A percentile compares a stretch with the other conserved stretches of the same genome.
These are phyloP conservation scores for Patagioenas fasciata DNA, from an alignment of 2,113 vertebrate species.

Conservation along the genomic window DNA sequence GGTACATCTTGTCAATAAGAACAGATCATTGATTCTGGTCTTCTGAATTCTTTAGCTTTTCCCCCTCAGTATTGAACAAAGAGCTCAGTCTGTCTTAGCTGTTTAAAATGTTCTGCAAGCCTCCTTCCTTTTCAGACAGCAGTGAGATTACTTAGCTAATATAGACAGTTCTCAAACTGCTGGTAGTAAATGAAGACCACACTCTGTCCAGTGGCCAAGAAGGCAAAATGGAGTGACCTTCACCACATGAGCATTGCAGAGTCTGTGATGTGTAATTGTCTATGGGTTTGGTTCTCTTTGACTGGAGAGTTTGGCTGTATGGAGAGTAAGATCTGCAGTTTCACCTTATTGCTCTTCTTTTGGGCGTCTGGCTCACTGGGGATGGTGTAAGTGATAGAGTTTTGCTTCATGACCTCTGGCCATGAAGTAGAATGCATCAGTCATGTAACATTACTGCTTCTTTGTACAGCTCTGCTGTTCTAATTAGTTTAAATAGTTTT, in stretches of 20 bases:
- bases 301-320: not conserved
- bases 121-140: not conserved
- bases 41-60: not conserved
- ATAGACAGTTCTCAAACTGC: not conserved
- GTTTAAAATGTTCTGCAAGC: not conserved
- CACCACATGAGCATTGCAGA: not conserved
- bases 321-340: not conserved
- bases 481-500: not conserved
- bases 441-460: not conserved
- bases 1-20: not conserved
- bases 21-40: not conserved
- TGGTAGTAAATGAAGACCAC: not conserved
- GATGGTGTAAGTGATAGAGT: not conserved
- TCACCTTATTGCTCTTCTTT: not conserved
- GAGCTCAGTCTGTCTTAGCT: not conserved
- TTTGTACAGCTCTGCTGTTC: not conserved
- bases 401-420: not conserved
- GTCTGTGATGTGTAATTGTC: rapidly evolving
- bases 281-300: not conserved
- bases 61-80: not conserved
- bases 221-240: not conserved
- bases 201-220: not conserved
- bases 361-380: not conserved
- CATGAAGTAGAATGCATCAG: not conserved
- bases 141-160: not conserved